A percentile compares a stretch with the other conserved stretches of the same genome.
These are phyloP conservation scores for Petrolisthes manimaculis DNA, from an alignment of 2,888 invertebrate genomes.

Conservation along the genomic window DNA sequence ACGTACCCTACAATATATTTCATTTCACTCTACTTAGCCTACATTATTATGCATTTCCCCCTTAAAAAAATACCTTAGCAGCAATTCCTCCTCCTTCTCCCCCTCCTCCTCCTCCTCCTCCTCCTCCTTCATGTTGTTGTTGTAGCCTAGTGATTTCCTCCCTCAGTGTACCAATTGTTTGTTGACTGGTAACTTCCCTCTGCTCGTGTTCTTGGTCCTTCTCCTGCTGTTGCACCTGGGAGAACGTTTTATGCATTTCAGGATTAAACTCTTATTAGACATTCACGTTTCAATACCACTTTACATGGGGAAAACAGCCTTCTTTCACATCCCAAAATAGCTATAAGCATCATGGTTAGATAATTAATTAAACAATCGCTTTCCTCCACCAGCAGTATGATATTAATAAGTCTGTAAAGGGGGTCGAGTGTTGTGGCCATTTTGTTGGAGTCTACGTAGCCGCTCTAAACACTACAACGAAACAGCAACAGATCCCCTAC, in stretches of 20 bases:
- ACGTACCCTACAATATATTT: not conserved
- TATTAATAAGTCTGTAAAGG: no score
- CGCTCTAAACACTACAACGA: not conserved
- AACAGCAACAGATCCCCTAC: not conserved
- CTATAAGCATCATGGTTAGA: no score
- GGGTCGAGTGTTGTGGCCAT: no score
- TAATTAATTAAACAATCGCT: no score
- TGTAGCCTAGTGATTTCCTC: conserved; percentile 18
- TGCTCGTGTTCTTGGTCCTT: conserved; percentile 34
- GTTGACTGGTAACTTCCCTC: conserved; percentile 11
- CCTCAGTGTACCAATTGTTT: conserved; percentile 21
- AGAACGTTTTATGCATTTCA: not conserved
- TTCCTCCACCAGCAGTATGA: no score
- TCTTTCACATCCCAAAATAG: no score
- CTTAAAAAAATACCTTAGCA: not conserved
- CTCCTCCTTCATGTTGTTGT: not conserved
- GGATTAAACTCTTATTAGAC: not conserved
- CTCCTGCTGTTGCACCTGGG: conserved; percentile 20
- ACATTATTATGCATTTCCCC: not conserved
- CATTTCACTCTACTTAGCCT: not conserved
- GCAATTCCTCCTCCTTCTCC: not conserved
- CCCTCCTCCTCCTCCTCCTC: not conserved
- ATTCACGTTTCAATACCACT: no score
- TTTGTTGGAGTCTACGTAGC: no score
- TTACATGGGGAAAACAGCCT: no score